Evolutionary conservation across 2,113 vertebrate genomes (phyloP).

Genomic region (Serinus canaria): DNA sequence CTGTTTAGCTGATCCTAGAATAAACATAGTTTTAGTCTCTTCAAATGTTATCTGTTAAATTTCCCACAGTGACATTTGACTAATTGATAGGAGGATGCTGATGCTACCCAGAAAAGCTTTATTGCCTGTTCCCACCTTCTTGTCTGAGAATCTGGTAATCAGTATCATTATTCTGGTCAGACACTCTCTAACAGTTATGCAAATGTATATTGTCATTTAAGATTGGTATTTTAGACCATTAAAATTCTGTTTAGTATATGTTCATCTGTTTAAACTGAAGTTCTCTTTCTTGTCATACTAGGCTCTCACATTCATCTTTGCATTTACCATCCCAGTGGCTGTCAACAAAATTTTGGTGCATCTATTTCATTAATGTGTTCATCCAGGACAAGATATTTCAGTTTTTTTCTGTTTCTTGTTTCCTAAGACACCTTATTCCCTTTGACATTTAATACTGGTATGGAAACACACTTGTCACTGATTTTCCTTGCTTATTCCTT

Average conservation of each 20-base stretch:
- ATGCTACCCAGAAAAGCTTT: background rate
- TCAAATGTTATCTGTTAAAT: background rate
- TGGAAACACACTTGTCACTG: background rate
- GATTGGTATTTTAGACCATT: background rate
- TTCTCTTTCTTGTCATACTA: background rate
- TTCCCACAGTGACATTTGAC: background rate
- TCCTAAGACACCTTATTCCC: background rate
- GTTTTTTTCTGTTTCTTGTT: background rate
- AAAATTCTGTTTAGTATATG: background rate
- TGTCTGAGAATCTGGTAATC: background rate
- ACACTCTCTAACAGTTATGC: background rate
- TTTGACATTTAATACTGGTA: background rate
- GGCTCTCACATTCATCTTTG: background rate
- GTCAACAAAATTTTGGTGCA: background rate
- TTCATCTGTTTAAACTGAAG: background rate
- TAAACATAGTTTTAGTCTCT: background rate
- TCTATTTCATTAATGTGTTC: background rate
- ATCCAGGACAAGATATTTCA: background rate
- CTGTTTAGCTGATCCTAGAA: background rate
- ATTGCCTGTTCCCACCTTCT: background rate
- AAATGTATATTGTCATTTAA: background rate
- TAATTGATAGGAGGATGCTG: background rate
- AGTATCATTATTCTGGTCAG: background rate
- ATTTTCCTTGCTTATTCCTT: background rate
- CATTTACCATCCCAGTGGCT: background rate